phyloP scores from a whole-genome alignment of 2,888 invertebrate species.

The Hyles lineata region DNA sequence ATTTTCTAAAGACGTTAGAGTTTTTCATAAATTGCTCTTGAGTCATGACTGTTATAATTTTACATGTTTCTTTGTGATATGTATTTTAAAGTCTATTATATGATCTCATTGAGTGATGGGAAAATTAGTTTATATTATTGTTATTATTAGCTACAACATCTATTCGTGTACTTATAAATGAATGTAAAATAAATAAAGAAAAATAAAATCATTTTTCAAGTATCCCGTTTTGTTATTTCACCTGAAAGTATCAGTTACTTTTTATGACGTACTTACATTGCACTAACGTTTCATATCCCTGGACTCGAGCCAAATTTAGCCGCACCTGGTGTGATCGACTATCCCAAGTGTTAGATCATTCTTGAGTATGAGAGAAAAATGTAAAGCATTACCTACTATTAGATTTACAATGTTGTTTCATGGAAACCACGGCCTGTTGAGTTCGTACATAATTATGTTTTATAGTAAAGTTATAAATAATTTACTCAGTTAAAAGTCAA shows the following conservation, averaged over 20 bases:
- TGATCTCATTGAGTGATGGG: not conserved
- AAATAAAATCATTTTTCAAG: slow-evolving; percentile 63
- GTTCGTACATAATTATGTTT: too few species aligned
- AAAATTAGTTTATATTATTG: slow-evolving; percentile 35
- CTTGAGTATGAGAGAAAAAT: too few species aligned
- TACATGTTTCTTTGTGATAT: not conserved
- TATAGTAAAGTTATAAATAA: too few species aligned
- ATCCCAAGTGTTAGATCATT: not conserved
- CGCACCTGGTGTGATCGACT: not conserved
- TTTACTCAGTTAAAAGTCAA: too few species aligned
- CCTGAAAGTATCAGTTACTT: slow-evolving; percentile 28
- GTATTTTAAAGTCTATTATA: not conserved
- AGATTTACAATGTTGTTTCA: too few species aligned
- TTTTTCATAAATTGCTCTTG: slow-evolving; percentile 4
- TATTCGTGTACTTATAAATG: slow-evolving; percentile 59
- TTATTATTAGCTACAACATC: slow-evolving; percentile 55
- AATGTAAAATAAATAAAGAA: slow-evolving; percentile 54
- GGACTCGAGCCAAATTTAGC: not conserved
- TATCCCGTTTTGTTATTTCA: slow-evolving; percentile 30
- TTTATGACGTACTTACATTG: slow-evolving; percentile 6
- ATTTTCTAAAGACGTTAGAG: not conserved
- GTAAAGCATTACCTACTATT: too few species aligned
- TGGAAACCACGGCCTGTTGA: too few species aligned
- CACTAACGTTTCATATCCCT: not conserved
- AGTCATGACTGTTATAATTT: not conserved